These are phyloP conservation scores for Harpalus rufipes DNA, from an alignment of 2,888 invertebrate species.

Conservation along the genomic window DNA sequence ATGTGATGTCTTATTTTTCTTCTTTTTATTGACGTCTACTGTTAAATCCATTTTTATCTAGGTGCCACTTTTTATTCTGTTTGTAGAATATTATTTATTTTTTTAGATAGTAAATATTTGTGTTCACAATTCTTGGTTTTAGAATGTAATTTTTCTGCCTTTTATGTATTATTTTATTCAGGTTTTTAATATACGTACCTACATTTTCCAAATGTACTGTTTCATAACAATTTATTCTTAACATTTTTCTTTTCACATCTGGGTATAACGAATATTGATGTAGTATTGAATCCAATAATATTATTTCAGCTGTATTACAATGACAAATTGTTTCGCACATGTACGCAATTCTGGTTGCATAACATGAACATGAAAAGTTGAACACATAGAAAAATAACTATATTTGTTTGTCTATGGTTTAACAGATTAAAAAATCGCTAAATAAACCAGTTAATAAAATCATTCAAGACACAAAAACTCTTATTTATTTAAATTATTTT, in stretches of 20 bases:
- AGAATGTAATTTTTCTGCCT: neutral
- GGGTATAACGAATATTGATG: neutral
- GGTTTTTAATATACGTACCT: neutral
- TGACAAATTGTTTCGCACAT: no score
- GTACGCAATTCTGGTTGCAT: no score
- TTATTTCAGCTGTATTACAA: no score
- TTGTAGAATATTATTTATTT: neutral
- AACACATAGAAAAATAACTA: no score
- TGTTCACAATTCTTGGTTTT: neutral
- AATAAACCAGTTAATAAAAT: no score
- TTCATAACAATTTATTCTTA: neutral
- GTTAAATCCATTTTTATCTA: neutral
- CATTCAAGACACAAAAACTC: no score
- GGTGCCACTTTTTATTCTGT: neutral
- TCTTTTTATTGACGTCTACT: conserved; percentile 5
- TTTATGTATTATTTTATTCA: neutral
- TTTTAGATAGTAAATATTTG: neutral
- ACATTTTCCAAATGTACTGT: conserved; percentile 1
- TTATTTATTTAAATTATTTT: no score
- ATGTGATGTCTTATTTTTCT: conserved; percentile 5
- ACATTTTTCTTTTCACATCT: neutral
- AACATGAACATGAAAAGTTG: no score
- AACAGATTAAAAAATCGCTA: no score
- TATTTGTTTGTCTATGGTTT: no score
- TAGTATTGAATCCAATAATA: neutral